phyloP scores from a whole-genome alignment of 2,888 invertebrate species.

The Stenotaenia linearis region DNA sequence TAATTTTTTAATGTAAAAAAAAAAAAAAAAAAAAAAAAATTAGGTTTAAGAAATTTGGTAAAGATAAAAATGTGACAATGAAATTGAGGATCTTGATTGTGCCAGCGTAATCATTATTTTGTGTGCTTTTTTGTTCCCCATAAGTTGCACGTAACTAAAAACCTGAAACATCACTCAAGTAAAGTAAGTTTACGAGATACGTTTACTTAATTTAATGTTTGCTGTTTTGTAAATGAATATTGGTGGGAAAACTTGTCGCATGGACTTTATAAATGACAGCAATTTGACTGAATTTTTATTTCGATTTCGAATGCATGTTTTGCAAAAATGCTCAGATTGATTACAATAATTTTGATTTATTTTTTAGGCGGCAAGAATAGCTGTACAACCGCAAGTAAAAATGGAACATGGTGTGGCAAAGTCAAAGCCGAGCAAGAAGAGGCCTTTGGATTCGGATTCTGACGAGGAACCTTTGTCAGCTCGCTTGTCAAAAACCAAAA shows the following conservation, averaged over 20 bases:
- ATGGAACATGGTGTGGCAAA: too few relatives aligned
- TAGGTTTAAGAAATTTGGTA: too few relatives aligned
- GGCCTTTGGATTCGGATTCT: constrained; percentile 32
- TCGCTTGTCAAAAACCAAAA: constrained; percentile 55
- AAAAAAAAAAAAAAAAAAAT: too few relatives aligned
- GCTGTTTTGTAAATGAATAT: neutral
- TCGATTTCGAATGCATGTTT: neutral
- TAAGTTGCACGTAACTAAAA: neutral
- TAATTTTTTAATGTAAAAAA: constrained; percentile 3
- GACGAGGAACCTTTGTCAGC: constrained; percentile 64
- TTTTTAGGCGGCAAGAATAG: constrained; percentile 28
- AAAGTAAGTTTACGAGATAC: neutral
- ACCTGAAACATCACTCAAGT: neutral
- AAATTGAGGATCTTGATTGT: neutral
- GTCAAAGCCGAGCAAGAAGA: constrained; percentile 28
- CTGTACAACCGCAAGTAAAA: constrained; percentile 49
- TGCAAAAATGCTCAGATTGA: neutral
- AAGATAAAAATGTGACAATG: too few relatives aligned
- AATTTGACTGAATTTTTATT: neutral
- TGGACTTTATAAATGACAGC: too few relatives aligned
- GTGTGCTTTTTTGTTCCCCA: neutral
- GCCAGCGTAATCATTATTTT: neutral
- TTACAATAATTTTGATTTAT: neutral
- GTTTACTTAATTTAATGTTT: neutral
- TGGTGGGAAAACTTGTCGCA: neutral